Evolutionary conservation across 1,140 invertebrate species (phyloP).

Genomic region (Temnothorax nylanderi): DNA sequence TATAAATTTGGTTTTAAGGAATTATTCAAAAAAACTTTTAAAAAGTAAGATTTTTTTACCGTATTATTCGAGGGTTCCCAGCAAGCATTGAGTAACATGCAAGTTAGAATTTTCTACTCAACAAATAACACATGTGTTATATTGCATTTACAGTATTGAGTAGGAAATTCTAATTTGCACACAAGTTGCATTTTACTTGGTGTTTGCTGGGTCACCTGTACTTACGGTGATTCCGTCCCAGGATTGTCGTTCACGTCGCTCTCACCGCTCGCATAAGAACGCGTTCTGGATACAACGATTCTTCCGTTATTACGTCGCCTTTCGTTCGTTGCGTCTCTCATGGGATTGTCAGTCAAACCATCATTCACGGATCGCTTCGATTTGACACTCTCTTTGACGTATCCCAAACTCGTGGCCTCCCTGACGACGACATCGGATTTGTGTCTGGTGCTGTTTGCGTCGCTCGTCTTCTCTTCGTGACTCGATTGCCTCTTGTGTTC

Average conservation of each 20-base stretch:
- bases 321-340: not conserved
- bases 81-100: too few relatives aligned
- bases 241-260: not conserved
- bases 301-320: not conserved
- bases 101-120: too few relatives aligned
- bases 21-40: too few relatives aligned
- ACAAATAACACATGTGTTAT: too few relatives aligned
- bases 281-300: not conserved
- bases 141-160: too few relatives aligned
- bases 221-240: not conserved
- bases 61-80: too few relatives aligned
- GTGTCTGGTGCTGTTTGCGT: constrained; percentile 36
- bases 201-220: too few relatives aligned
- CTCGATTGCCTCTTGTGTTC: not conserved
- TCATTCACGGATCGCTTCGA: constrained; percentile 34
- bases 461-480: constrained; percentile 36
- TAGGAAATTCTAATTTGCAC: too few relatives aligned
- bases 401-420: not conserved
- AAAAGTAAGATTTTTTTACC: too few relatives aligned
- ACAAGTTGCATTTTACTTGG: too few relatives aligned
- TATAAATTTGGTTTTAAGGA: too few relatives aligned
- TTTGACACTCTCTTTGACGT: constrained; percentile 2
- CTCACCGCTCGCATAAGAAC: not conserved
- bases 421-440: constrained; percentile 8
- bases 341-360: not conserved